A percentile compares a stretch with the other conserved stretches of the same genome.
Conservation (phyloP, 2,113 vertebrate species). For the Anolis carolinensis region DNA sequence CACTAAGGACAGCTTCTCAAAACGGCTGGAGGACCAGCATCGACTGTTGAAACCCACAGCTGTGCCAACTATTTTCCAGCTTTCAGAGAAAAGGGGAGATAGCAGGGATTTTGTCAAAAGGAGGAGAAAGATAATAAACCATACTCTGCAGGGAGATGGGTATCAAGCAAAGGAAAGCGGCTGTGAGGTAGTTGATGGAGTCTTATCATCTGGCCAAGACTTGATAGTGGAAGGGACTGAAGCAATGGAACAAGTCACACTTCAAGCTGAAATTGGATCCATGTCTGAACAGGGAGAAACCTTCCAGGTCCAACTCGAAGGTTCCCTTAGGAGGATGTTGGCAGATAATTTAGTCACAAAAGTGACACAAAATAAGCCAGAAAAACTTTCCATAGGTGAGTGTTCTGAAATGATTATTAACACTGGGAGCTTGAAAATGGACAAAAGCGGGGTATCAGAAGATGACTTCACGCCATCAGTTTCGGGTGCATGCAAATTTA, state of each 20-base stretch:
- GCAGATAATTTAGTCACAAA: slow-evolving; percentile 42
- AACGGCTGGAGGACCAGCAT: slow-evolving; percentile 79
- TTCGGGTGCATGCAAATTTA: slow-evolving; percentile 80
- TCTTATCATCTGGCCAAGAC: slow-evolving; percentile 3
- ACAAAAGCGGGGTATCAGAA: slow-evolving; percentile 65
- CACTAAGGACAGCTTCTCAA: slow-evolving; percentile 84
- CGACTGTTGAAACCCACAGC: slow-evolving; percentile 80
- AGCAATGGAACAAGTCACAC: slow-evolving; percentile 59
- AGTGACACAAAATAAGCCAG: background rate
- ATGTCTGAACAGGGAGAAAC: slow-evolving; percentile 29
- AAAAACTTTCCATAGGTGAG: slow-evolving; percentile 29
- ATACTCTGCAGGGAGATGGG: slow-evolving; percentile 50
- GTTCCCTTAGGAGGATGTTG: slow-evolving; percentile 54
- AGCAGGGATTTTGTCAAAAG: slow-evolving; percentile 66
- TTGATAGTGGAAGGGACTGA: slow-evolving; percentile 60
- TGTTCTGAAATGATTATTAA: slow-evolving; percentile 25
- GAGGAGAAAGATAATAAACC: slow-evolving; percentile 64
- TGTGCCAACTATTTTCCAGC: slow-evolving; percentile 82
- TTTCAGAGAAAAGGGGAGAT: slow-evolving; percentile 66
- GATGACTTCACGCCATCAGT: slow-evolving; percentile 75
- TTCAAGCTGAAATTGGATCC: background rate
- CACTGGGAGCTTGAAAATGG: slow-evolving; percentile 31
- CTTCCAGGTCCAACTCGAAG: slow-evolving; percentile 44
- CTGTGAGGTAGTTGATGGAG: slow-evolving; percentile 49
- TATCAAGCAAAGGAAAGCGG: slow-evolving; percentile 38